A percentile compares a stretch with the other conserved stretches of the same genome.
These are phyloP conservation scores for Dicrurus megarhynchus DNA, from an alignment of 2,113 vertebrate species.

Conservation along the genomic window DNA sequence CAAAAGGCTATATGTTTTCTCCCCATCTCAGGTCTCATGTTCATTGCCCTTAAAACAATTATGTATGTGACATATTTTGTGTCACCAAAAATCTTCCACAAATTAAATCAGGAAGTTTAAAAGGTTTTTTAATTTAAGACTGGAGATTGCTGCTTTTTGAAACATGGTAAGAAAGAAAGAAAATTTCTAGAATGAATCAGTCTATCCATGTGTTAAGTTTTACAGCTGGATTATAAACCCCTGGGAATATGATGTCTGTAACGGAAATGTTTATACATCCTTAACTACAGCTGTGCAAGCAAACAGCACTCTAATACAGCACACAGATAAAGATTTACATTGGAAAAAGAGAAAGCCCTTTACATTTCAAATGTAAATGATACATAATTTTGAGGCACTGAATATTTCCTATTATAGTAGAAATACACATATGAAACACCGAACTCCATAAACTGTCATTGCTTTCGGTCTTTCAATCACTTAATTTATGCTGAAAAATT, in stretches of 20 bases:
- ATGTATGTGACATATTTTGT: not conserved
- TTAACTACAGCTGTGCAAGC: not conserved
- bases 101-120: not conserved
- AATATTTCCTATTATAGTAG: not conserved
- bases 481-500: conserved; percentile 19
- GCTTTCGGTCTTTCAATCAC: not conserved
- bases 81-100: not conserved
- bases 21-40: not conserved
- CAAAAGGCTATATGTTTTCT: not conserved
- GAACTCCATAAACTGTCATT: not conserved
- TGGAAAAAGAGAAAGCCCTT: not conserved
- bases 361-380: not conserved
- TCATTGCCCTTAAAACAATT: not conserved
- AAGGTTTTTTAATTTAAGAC: not conserved
- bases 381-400: not conserved
- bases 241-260: not conserved
- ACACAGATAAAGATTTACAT: not conserved
- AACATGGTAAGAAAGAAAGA: not conserved
- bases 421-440: not conserved
- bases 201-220: not conserved
- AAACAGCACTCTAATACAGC: not conserved
- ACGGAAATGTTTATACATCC: conserved; percentile 10
- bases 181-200: not conserved
- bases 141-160: not conserved
- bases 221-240: not conserved